phyloP scores from a whole-genome alignment of 2,797 vertebrate genomes.

The Lemur catta region DNA sequence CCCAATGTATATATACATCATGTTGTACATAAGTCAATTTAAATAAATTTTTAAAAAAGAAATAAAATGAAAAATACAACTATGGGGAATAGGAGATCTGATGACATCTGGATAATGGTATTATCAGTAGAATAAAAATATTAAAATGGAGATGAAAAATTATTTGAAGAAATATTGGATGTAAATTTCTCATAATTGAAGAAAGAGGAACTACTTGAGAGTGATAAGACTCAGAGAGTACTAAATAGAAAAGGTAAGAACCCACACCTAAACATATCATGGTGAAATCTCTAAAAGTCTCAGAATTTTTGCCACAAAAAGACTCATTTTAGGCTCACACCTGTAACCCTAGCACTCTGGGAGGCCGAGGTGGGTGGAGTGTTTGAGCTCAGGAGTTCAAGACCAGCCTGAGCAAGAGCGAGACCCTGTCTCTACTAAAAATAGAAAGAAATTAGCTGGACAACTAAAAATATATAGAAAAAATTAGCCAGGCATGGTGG shows the following conservation, averaged over 20 bases:
- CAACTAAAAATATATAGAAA: too few relatives aligned
- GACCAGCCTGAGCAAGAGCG: too few relatives aligned
- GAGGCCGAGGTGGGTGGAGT: too few relatives aligned
- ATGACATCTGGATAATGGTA: background rate
- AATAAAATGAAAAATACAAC: background rate
- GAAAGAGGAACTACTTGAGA: background rate
- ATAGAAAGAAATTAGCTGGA: too few relatives aligned
- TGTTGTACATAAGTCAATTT: background rate
- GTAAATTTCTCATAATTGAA: background rate
- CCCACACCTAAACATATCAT: background rate
- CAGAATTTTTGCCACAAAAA: background rate
- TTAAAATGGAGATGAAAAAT: background rate
- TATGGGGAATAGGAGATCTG: background rate
- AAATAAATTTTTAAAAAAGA: background rate
- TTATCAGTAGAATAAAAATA: background rate
- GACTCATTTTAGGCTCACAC: too few relatives aligned
- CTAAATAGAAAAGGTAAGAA: background rate
- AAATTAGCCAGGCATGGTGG: too few relatives aligned
- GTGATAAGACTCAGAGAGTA: background rate
- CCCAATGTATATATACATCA: background rate
- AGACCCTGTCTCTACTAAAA: too few relatives aligned
- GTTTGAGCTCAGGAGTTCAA: too few relatives aligned
- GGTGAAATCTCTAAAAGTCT: background rate
- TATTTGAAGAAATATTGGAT: background rate
- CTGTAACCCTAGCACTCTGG: too few relatives aligned